phyloP scores from a whole-genome alignment of 2,797 vertebrate species.

The Yasuhikotakia modesta region DNA sequence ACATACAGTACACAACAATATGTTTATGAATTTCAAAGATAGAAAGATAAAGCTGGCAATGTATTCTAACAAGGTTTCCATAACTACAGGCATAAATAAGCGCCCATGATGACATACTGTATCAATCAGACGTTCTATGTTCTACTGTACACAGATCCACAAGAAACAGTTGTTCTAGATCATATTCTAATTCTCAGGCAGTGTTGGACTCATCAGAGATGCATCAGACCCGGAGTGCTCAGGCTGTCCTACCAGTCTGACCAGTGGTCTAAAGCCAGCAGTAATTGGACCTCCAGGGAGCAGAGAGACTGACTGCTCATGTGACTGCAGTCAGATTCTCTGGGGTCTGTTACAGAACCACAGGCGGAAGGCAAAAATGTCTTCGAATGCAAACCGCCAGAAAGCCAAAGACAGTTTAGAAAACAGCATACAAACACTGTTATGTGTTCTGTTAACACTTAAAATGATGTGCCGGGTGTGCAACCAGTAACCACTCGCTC shows the following conservation, averaged over 20 bases:
- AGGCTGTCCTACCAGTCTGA: conserved; percentile 51
- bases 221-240: conserved; percentile 19
- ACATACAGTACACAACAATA: background rate
- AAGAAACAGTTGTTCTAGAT: background rate
- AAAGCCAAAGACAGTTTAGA: background rate
- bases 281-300: conserved; percentile 75
- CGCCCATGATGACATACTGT: background rate
- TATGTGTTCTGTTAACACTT: conserved; percentile 12
- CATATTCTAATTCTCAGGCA: conserved; percentile 25
- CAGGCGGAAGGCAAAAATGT: conserved; percentile 11
- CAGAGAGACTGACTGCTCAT: conserved; percentile 50
- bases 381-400: conserved; percentile 27
- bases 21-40: background rate
- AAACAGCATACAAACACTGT: background rate
- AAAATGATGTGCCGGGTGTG: conserved; percentile 34
- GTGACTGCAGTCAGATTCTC: conserved; percentile 62
- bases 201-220: conserved; percentile 33
- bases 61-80: background rate
- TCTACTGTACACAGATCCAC: background rate
- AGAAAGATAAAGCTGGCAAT: background rate
- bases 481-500: background rate
- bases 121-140: conserved; percentile 4
- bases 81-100: background rate
- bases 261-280: conserved; percentile 67
- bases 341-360: conserved; percentile 46